These are phyloP conservation scores for Ferrisia virgata DNA, from an alignment of 2,888 invertebrate species.

Conservation along the genomic window DNA sequence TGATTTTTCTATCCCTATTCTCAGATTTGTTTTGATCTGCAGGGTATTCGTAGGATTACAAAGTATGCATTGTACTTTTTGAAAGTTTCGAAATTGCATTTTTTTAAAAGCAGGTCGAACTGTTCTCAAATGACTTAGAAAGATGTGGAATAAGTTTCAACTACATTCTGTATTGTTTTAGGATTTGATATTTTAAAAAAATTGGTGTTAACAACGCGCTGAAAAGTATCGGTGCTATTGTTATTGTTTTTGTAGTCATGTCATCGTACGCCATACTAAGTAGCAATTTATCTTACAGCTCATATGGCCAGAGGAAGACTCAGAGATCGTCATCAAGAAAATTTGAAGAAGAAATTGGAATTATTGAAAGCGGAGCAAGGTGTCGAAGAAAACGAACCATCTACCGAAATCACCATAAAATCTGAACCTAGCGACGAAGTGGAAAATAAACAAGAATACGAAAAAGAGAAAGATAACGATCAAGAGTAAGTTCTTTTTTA, in stretches of 20 bases:
- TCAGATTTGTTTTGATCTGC: too few relatives aligned
- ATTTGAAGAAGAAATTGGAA: slow-evolving; percentile 80
- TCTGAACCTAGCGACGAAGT: background rate
- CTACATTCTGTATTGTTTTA: background rate
- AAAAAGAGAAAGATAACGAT: background rate
- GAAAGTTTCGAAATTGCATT: too few relatives aligned
- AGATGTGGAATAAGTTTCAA: too few relatives aligned
- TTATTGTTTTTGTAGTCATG: too few relatives aligned
- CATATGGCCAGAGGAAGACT: slow-evolving; percentile 91
- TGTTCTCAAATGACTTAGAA: too few relatives aligned
- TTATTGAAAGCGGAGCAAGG: slow-evolving; percentile 84
- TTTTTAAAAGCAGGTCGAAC: too few relatives aligned
- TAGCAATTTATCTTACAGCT: slow-evolving; percentile 57
- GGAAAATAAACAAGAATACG: background rate
- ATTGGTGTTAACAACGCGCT: too few relatives aligned
- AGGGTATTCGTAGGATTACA: too few relatives aligned
- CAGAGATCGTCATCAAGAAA: slow-evolving; percentile 87
- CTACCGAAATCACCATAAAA: slow-evolving; percentile 15
- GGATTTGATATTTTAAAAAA: too few relatives aligned
- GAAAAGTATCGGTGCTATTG: too few relatives aligned
- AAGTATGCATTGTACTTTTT: too few relatives aligned
- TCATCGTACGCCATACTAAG: background rate
- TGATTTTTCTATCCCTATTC: too few relatives aligned
- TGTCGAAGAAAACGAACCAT: slow-evolving; percentile 54
- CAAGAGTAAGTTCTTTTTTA: background rate